phyloP scores from a whole-genome alignment of 2,797 vertebrate species.

The Microctenopoma lineatum region DNA sequence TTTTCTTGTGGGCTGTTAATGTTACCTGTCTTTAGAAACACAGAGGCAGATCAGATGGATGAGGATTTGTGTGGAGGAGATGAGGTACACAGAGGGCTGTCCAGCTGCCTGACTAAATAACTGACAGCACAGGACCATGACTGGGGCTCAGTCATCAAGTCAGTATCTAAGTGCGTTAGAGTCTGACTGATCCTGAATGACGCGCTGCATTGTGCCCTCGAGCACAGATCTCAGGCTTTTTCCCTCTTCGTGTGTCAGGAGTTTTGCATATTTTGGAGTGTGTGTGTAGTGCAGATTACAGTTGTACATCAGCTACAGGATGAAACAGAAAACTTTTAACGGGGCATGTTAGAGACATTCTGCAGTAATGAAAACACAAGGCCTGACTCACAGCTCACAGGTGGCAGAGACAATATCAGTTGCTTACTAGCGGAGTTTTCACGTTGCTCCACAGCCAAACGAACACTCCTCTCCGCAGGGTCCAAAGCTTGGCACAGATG shows the following conservation, averaged over 20 bases:
- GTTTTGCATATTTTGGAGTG: constrained; percentile 53
- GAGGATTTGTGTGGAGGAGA: constrained; percentile 41
- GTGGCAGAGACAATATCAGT: constrained; percentile 47
- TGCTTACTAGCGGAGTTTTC: constrained; percentile 49
- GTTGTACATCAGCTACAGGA: constrained; percentile 43
- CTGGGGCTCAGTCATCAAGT: constrained; percentile 64
- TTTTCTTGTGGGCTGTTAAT: constrained; percentile 26
- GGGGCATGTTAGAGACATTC: constrained; percentile 37
- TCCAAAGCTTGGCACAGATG: constrained; percentile 59
- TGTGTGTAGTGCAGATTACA: constrained; percentile 29
- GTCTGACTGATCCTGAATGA: constrained; percentile 68
- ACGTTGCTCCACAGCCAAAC: constrained; percentile 53
- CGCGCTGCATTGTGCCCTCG: constrained; percentile 62
- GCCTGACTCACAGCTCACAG: constrained; percentile 51
- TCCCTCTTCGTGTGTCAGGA: constrained; percentile 41
- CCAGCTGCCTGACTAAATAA: constrained; percentile 65
- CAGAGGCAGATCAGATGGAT: constrained; percentile 40
- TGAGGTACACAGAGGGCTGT: constrained; percentile 47
- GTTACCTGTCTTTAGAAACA: constrained; percentile 39
- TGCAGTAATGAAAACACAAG: constrained; percentile 23
- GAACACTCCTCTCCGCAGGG: constrained; percentile 59
- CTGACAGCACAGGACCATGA: constrained; percentile 52
- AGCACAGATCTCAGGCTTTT: constrained; percentile 64
- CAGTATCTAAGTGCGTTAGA: constrained; percentile 68
- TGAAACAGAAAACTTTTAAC: constrained; percentile 52